Evolutionary conservation across 2,113 vertebrate species (phyloP).

Genomic region (Gasterosteus nipponicus): DNA sequence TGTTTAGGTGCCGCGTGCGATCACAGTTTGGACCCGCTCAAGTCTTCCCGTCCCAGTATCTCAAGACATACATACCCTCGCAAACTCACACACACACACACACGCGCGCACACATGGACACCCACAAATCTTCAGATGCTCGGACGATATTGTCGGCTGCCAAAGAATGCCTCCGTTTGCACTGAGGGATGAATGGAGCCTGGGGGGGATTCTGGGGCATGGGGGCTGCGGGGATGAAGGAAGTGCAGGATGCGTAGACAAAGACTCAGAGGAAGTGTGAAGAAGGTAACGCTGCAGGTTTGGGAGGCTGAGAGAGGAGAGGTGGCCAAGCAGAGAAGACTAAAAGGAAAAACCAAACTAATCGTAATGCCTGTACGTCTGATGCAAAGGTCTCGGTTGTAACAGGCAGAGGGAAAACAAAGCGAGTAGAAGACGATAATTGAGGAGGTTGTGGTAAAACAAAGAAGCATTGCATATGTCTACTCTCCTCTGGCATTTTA

Average conservation of each 20-base stretch:
- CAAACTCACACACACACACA: slow-evolving; percentile 28
- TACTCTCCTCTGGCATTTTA: slow-evolving; percentile 63
- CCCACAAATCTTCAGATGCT: slow-evolving; percentile 41
- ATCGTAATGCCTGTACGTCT: slow-evolving; percentile 5
- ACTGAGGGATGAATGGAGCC: slow-evolving; percentile 65
- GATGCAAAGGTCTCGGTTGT: slow-evolving; percentile 14
- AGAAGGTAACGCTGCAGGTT: slow-evolving; percentile 53
- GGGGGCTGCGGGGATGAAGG: slow-evolving; percentile 53
- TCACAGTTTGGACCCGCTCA: slow-evolving; percentile 13
- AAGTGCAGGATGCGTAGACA: slow-evolving; percentile 63
- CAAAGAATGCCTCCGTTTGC: slow-evolving; percentile 60
- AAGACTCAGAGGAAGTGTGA: slow-evolving; percentile 54
- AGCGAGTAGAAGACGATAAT: slow-evolving; percentile 31
- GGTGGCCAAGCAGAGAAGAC: slow-evolving; percentile 9
- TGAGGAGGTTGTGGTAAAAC: slow-evolving; percentile 51
- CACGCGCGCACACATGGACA: slow-evolving; percentile 7
- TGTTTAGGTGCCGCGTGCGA: not conserved
- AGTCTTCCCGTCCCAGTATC: slow-evolving; percentile 8
- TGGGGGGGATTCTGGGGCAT: slow-evolving; percentile 57
- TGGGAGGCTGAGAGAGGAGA: slow-evolving; percentile 19
- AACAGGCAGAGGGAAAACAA: slow-evolving; percentile 20
- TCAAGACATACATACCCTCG: slow-evolving; percentile 34
- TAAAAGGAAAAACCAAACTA: slow-evolving; percentile 33
- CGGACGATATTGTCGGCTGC: slow-evolving; percentile 49
- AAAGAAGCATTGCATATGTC: slow-evolving; percentile 63